Evolutionary conservation across 2,888 invertebrate genomes (phyloP).

Genomic region (Heliconius erato): DNA sequence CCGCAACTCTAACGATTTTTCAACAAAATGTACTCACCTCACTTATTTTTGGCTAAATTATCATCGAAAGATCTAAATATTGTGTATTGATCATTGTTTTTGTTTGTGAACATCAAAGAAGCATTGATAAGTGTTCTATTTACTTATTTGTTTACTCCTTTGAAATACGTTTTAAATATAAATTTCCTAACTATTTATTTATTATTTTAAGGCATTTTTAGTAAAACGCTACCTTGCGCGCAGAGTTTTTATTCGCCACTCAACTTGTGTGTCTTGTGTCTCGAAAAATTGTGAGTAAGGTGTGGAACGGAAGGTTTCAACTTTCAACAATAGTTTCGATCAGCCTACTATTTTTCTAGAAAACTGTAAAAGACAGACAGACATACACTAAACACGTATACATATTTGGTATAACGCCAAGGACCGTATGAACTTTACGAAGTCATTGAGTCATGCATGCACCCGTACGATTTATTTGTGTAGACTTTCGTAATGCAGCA

Average conservation of each 20-base stretch:
- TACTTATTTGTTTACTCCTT: not conserved
- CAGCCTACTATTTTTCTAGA: not conserved
- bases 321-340: not conserved
- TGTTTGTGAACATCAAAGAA: no score
- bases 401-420: slow-evolving; percentile 22
- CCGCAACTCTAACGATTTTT: not conserved
- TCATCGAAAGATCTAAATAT: not conserved
- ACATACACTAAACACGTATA: not conserved
- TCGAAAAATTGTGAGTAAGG: not conserved
- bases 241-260: no score
- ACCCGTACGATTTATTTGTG: not conserved
- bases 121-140: not conserved
- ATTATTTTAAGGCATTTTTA: no score
- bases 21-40: not conserved
- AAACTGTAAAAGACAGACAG: not conserved
- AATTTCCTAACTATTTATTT: no score
- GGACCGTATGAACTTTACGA: slow-evolving; percentile 2
- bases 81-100: no score
- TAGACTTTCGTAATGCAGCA: not conserved
- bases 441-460: slow-evolving; percentile 13
- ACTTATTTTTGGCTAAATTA: not conserved
- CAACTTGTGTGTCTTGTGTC: no score
- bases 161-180: not conserved
- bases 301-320: not conserved
- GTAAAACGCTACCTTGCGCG: no score